Evolutionary conservation across 2,888 invertebrate species (phyloP), one percentile per base, ranked within the genome.

Genomic region (Linnaemya tessellans): DNA sequence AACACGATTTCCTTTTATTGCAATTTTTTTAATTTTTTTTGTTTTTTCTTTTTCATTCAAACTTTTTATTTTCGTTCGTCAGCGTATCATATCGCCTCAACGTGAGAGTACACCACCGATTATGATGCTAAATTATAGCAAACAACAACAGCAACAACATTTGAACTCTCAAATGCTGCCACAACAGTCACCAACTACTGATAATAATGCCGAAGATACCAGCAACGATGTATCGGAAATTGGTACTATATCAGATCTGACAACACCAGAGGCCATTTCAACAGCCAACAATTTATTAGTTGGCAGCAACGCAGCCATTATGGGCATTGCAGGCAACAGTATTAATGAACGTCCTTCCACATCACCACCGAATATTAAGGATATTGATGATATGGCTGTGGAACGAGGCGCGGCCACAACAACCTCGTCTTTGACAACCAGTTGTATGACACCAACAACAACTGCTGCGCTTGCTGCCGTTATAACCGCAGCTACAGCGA

Each of bases 151-250:
- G 65, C 38, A 41, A 41, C 85, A 84, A 41, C 79, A 86, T 51
- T 83, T 84, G 60, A 82, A 81, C 81, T 84, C 81, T 58, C 84
- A 74, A 78, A 67, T 81, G 46, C 71, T 83, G 70, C 80, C 82
- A 67, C 87, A 88, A 78, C 89, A 88, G 77, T 88, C 88, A 25
- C 83, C 87, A 70, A 89, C 89, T 85, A 88, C 89, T 81, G 91
- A 91, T 81, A 91, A 90, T 88, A 92, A 92, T 88, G 90, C 92
- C n/a, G 92, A 92, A 88, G 92, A 92, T 87, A 92, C 92, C 11
- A 92, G 92, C 89, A 92, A 92, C 87, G 92, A 92, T 88, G 92
- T 92, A 78, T 92, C 92, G 71, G 92, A 92, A 90, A 92, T 92
- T 85, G 92, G 92, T 83, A 92, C 92, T 86, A 89, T 92, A 86